Conservation (phyloP, 2,113 vertebrate genomes). For the Addax nasomaculatus region DNA sequence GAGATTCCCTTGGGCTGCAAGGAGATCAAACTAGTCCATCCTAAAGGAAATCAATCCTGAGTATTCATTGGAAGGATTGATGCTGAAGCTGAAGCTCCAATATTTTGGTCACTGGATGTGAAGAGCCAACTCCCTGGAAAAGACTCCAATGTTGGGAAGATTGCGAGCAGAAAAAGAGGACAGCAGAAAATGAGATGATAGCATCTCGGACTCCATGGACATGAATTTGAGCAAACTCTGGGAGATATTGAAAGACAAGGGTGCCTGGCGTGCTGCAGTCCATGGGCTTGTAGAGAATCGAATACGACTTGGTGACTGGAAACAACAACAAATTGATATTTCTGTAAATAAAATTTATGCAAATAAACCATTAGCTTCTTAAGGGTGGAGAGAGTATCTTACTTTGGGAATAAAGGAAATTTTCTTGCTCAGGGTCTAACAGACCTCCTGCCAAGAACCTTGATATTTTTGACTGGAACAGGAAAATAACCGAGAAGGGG, state of each 20-base stretch:
- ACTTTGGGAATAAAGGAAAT: background rate
- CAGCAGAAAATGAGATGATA: background rate
- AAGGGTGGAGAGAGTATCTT: background rate
- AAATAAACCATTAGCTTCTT: background rate
- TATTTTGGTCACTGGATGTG: background rate
- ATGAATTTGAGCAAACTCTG: background rate
- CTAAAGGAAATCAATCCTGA: background rate
- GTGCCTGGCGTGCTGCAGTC: background rate
- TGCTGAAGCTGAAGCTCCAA: background rate
- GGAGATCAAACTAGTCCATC: background rate
- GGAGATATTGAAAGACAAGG: background rate
- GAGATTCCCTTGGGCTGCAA: background rate
- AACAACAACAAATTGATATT: background rate
- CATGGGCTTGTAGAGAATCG: accelerated
- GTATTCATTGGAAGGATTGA: background rate
- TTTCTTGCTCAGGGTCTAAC: background rate
- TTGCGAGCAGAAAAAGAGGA: background rate
- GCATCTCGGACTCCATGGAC: background rate
- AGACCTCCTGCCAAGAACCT: background rate
- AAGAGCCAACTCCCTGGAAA: background rate
- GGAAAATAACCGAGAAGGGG: background rate
- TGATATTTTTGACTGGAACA: background rate
- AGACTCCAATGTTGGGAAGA: background rate
- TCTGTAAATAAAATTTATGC: background rate
- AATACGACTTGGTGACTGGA: background rate